Evolutionary conservation across 2,888 invertebrate species (phyloP).

Genomic region (Drosophila subquinaria): DNA sequence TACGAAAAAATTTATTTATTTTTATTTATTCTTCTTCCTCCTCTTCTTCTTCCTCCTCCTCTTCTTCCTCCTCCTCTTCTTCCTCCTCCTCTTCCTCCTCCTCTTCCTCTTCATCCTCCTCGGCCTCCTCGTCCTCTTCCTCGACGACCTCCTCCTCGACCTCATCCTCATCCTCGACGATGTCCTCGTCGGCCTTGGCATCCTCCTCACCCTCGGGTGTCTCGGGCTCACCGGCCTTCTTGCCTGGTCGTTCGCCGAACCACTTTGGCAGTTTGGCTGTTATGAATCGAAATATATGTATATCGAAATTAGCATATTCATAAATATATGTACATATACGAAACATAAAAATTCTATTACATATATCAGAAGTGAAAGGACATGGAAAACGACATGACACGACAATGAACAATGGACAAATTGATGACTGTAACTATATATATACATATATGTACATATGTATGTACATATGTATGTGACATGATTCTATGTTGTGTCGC

Average conservation of each 20-base stretch:
- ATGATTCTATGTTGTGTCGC: conserved; percentile 23
- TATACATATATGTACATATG: background rate
- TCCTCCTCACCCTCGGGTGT: conserved; percentile 97
- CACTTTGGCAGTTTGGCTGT: conserved; percentile 96
- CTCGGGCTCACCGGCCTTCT: conserved; percentile 94
- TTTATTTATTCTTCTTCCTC: conserved; percentile 82
- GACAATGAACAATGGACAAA: conserved; percentile 73
- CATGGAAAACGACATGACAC: conserved; percentile 52
- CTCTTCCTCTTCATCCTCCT: conserved; percentile 88
- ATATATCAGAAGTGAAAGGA: conserved; percentile 1
- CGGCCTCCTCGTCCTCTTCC: conserved; percentile 90
- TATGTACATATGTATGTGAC: background rate
- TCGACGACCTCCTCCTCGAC: conserved; percentile 92
- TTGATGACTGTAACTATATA: conserved; percentile 17
- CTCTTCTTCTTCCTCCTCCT: conserved; percentile 85
- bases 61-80: conserved; percentile 86
- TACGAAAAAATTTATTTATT: conserved; percentile 78
- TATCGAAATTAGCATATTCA: conserved; percentile 8
- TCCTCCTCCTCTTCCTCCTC: conserved; percentile 86
- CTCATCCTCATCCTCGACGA: conserved; percentile 90
- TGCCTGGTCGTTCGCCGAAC: conserved; percentile 98
- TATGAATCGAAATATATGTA: background rate
- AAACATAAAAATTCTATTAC: background rate
- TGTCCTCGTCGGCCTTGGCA: conserved; percentile 91
- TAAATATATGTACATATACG: background rate